Evolutionary conservation across 2,888 invertebrate species (phyloP).

Genomic region (Eledona agricola): DNA sequence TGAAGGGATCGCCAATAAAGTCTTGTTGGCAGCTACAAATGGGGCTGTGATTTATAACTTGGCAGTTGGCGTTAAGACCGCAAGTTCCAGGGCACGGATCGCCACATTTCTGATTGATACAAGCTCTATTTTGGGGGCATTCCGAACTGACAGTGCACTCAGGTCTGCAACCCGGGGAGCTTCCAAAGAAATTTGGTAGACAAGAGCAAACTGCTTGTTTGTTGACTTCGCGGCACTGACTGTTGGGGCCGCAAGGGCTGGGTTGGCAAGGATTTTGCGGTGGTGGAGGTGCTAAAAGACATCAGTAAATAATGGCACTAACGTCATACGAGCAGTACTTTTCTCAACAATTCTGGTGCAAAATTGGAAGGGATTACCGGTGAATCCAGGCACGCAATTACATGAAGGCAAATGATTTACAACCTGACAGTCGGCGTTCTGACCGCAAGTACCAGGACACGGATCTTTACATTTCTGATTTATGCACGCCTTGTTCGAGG

Average conservation of each 20-base stretch:
- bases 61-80: conserved; percentile 73
- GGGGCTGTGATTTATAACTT: conserved; percentile 75
- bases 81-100: conserved; percentile 77
- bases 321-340: too few relatives aligned
- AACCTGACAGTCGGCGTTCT: conserved; percentile 77
- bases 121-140: conserved; percentile 72
- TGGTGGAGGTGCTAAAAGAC: conserved; percentile 36
- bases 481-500: conserved; percentile 74
- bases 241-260: conserved; percentile 81
- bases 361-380: conserved; percentile 67
- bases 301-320: neutral
- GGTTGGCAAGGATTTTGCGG: conserved; percentile 73
- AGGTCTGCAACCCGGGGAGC: conserved; percentile 67
- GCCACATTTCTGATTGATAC: conserved; percentile 73
- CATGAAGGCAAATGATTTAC: conserved; percentile 81
- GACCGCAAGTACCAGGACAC: conserved; percentile 77
- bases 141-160: conserved; percentile 74
- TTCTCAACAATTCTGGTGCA: conserved; percentile 52
- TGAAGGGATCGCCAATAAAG: conserved; percentile 73
- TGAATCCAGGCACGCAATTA: conserved; percentile 69
- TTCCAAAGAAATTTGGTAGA: conserved; percentile 54
- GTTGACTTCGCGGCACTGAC: conserved; percentile 70
- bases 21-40: conserved; percentile 76
- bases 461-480: conserved; percentile 77
- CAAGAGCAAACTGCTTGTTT: conserved; percentile 60